Evolutionary conservation across 1,140 invertebrate species (phyloP).

Genomic region (Drosophila nebulosa): DNA sequence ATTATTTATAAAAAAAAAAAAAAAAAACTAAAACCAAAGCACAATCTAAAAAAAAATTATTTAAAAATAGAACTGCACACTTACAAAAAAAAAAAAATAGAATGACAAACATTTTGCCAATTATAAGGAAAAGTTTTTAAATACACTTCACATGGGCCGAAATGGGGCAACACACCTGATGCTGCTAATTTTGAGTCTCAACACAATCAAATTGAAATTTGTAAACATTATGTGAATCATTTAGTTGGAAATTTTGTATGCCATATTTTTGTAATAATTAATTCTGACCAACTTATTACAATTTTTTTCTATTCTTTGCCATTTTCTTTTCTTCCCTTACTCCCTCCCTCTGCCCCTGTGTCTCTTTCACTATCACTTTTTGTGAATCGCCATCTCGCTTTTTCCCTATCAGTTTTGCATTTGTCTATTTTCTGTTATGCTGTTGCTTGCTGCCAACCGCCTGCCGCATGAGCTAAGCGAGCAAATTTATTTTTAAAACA

Average conservation of each 20-base stretch:
- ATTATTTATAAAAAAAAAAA: not conserved
- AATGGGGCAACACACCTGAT: conserved; percentile 17
- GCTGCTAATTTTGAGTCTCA: not conserved
- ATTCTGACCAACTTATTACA: too few relatives aligned
- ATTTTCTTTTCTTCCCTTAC: not conserved
- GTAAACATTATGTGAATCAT: conserved; percentile 30
- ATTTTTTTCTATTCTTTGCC: not conserved
- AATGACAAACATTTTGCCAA: conserved; percentile 18
- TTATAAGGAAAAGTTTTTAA: conserved; percentile 16
- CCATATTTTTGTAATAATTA: not conserved
- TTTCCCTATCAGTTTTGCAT: conserved; percentile 24
- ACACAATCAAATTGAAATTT: conserved; percentile 3
- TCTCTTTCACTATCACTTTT: not conserved
- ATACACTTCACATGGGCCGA: not conserved
- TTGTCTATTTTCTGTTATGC: conserved; percentile 31
- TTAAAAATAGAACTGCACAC: conserved; percentile 25
- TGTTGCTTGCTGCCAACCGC: not conserved
- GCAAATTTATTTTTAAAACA: conserved; percentile 45
- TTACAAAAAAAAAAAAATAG: not conserved
- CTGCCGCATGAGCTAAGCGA: conserved; percentile 35
- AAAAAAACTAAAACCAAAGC: not conserved
- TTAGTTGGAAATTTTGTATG: not conserved
- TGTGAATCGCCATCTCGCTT: conserved; percentile 1
- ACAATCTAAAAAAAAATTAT: not conserved
- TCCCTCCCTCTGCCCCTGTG: not conserved